Evolutionary conservation across 2,797 vertebrate genomes (phyloP).

Genomic region (Sebastiscus albofasciatus): DNA sequence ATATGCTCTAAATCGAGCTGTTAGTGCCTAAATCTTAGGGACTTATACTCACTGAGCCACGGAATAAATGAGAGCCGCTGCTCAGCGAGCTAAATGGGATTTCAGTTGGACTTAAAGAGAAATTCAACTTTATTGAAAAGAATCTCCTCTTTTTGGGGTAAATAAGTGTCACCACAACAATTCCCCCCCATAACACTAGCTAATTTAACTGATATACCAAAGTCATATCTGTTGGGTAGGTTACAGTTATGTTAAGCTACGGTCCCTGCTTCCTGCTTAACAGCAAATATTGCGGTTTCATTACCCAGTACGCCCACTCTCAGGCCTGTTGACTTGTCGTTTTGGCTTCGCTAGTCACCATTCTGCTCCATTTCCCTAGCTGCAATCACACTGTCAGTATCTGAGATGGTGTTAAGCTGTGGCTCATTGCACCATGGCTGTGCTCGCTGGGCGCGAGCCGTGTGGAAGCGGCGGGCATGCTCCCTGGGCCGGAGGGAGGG

Average conservation of each 20-base stretch:
- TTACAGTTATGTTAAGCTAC: neutral
- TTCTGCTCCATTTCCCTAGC: slow-evolving; percentile 74
- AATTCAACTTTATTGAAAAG: neutral
- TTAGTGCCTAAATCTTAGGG: too few relatives aligned
- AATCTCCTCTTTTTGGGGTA: neutral
- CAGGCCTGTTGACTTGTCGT: slow-evolving; percentile 73
- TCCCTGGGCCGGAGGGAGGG: slow-evolving; percentile 54
- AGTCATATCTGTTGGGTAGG: neutral
- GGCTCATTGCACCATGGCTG: slow-evolving; percentile 73
- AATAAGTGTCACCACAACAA: neutral
- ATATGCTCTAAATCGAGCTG: too few relatives aligned
- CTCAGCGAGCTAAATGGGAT: neutral
- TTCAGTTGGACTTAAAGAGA: neutral
- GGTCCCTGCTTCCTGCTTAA: slow-evolving; percentile 24
- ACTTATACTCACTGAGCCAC: neutral
- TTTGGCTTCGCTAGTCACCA: slow-evolving; percentile 65
- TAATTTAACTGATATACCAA: neutral
- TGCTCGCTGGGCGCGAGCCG: slow-evolving; percentile 71
- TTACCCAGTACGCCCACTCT: slow-evolving; percentile 63
- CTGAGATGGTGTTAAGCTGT: slow-evolving; percentile 74
- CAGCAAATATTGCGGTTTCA: slow-evolving; percentile 55
- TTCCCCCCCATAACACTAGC: neutral
- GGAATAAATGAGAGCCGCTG: neutral
- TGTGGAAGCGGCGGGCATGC: slow-evolving; percentile 65
- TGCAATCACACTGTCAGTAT: slow-evolving; percentile 73